These are phyloP conservation scores for Mastomys natalensis DNA, from an alignment of 2,113 vertebrate species.

Conservation along the genomic window DNA sequence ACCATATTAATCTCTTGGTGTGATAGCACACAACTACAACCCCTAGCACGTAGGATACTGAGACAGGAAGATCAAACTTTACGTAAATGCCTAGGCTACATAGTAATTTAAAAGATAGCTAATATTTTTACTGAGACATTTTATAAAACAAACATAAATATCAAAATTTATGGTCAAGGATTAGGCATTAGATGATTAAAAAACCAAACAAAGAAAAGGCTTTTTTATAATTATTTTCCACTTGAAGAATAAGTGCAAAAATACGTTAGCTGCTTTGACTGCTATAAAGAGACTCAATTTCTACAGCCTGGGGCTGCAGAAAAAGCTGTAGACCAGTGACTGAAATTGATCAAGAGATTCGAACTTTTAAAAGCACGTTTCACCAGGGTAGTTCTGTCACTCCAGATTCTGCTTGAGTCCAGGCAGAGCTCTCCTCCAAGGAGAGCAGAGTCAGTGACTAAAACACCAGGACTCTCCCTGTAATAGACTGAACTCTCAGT, in stretches of 20 bases:
- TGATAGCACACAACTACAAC: background rate
- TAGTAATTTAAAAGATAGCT: background rate
- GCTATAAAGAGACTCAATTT: background rate
- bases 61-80: background rate
- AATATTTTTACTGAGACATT: background rate
- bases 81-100: background rate
- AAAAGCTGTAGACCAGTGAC: background rate
- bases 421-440: background rate
- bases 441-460: background rate
- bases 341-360: background rate
- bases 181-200: background rate
- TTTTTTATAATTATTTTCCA: background rate
- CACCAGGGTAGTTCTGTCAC: background rate
- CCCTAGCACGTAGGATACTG: background rate
- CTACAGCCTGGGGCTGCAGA: background rate
- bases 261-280: background rate
- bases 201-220: background rate
- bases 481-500: background rate
- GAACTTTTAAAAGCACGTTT: background rate
- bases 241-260: background rate
- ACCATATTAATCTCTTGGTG: background rate
- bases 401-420: background rate
- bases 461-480: background rate
- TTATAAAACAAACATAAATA: background rate
- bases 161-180: background rate